Percentiles rank a stretch among this genome's conserved stretches.
phyloP scores from a whole-genome alignment of 2,888 invertebrate species.

The Eupithecia insigniata region DNA sequence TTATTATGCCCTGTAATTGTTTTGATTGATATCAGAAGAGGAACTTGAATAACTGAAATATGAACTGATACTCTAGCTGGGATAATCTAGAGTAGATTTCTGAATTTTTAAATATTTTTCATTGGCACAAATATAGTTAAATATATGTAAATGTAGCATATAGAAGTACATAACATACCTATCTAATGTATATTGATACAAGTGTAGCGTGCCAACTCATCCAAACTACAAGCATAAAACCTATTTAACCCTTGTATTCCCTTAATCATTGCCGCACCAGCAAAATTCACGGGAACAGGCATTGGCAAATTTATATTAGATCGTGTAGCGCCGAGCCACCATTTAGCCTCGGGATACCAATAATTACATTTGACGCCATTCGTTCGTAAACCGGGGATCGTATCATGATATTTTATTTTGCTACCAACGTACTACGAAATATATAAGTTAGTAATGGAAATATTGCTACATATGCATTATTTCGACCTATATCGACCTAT shows the following conservation, averaged over 20 bases:
- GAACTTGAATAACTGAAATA: no score
- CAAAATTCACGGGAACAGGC: constrained; percentile 48
- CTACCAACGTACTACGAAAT: constrained; percentile 17
- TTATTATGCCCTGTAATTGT: no score
- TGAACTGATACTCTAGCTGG: no score
- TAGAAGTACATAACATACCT: no score
- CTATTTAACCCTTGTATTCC: constrained; percentile 32
- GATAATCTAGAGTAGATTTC: no score
- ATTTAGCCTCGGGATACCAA: constrained; percentile 59
- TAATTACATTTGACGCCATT: constrained; percentile 65
- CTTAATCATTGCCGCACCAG: constrained; percentile 25
- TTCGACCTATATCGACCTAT: no score
- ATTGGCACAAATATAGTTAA: no score
- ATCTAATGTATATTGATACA: no score
- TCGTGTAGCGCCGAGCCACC: constrained; percentile 54
- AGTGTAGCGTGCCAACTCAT: background rate
- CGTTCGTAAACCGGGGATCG: constrained; percentile 46
- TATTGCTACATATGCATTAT: background rate
- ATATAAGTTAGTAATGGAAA: constrained; percentile 7
- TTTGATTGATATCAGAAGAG: no score
- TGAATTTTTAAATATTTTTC: no score
- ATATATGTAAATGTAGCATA: no score
- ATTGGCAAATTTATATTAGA: constrained; percentile 63
- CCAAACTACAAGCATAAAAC: constrained; percentile 19
- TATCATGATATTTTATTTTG: constrained; percentile 36